These are phyloP conservation scores for Pristiophorus japonicus DNA, from an alignment of 2,113 vertebrate genomes.

Conservation along the genomic window DNA sequence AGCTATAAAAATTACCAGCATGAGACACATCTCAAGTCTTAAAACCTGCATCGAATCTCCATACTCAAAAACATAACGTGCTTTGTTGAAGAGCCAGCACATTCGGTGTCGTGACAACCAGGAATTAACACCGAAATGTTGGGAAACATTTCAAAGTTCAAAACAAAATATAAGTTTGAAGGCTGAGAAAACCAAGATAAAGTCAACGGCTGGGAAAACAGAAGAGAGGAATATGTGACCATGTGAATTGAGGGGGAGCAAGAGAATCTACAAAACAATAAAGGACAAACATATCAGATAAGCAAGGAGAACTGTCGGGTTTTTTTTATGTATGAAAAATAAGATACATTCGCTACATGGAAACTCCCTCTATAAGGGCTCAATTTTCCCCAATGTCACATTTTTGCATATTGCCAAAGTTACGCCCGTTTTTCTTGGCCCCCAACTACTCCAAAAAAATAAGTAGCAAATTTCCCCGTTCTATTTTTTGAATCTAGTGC, in stretches of 20 bases:
- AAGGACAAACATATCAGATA: constrained; percentile 17
- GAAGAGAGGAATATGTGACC: background rate
- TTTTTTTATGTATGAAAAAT: background rate
- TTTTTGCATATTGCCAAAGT: too few relatives aligned
- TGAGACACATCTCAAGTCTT: background rate
- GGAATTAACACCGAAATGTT: background rate
- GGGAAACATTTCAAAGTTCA: background rate
- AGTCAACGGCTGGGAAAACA: background rate
- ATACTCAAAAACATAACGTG: background rate
- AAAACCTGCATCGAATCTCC: background rate
- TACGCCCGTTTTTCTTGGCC: too few relatives aligned
- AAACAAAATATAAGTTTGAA: background rate
- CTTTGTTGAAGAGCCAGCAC: background rate
- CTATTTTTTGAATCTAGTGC: too few relatives aligned
- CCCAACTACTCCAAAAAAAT: too few relatives aligned
- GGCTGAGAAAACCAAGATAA: constrained; percentile 20
- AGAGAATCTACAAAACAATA: background rate
- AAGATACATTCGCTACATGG: background rate
- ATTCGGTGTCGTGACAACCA: background rate
- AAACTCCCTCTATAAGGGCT: background rate
- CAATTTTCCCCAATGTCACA: too few relatives aligned
- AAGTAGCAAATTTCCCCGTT: too few relatives aligned
- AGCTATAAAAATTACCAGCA: background rate
- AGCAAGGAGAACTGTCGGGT: background rate
- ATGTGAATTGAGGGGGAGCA: background rate